Base-by-base conservation (phyloP, 2,888 invertebrate genomes). In the Campoletis raptor region DNA sequence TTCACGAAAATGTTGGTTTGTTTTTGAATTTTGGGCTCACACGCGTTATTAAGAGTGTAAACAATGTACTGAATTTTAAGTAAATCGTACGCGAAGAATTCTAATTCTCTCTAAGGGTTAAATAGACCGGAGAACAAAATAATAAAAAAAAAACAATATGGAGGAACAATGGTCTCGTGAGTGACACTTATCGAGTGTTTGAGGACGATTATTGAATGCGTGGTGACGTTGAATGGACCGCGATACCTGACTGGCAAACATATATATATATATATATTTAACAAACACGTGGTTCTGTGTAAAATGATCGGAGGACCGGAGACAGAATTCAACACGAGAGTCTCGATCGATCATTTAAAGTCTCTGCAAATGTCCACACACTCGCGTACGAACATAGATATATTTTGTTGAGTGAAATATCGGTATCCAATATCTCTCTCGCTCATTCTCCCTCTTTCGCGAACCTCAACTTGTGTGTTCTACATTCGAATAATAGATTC, bases 401-500 rank as follows among this genome's bases (percentile, higher is more conserved):
- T 48, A 24, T 42, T 15, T 37, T n/a, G 54, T 54, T 42, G 83
- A 76, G 88, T 79, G 83, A 79, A 88, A 88, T 93, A 94, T 93
- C 93, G 93, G 92, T 90, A 92, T 91, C 91, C 93, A 90, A 94
- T 94, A 93, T 92, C 92, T 81, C 81, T 61, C 67, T 40, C 76
- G 67, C 78, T 61, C 73, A 36, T 37, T 64, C 79, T 42, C 69
- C 18, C 82, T 42, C 10, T 54, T 82, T 48, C 21, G 57, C 67
- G 30, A 8, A 8, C 18, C 36, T 37, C 66, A 37, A 66, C 69
- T 61, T 61, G 64, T 70, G 42, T 83, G 88, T 83, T 90, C 89
- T 89, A 93, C 92, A 93, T 93, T 93, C 91, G 91, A 93, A 93
- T 93, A 93, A 93, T 92, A 92, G 93, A 88, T 61, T 77, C 81